Conservation (phyloP, 30 jellyfish, hydroid and myxozoan genomes). For the Morbakka virulenta region DNA sequence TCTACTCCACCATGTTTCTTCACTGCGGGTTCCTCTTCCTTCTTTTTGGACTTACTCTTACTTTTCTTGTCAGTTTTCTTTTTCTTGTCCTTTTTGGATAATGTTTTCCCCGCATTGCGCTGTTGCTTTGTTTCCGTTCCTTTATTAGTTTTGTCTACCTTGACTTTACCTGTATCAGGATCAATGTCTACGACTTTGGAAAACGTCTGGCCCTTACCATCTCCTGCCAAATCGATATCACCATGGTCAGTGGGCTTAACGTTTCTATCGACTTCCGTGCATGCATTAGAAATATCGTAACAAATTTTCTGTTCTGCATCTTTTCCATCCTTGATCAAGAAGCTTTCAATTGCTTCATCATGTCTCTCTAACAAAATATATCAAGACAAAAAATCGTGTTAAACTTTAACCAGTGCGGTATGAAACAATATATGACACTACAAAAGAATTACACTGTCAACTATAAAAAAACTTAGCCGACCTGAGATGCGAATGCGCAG, state of each 20-base stretch:
- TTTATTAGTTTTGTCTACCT: not conserved
- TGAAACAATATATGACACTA: not conserved
- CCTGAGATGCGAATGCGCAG: not conserved
- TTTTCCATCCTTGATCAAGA: constrained; percentile 30
- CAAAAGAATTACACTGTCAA: not conserved
- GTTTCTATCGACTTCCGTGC: constrained; percentile 66
- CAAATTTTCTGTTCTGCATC: constrained; percentile 58
- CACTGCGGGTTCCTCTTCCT: not conserved
- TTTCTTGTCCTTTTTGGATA: constrained; percentile 58
- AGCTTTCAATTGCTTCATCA: constrained; percentile 82
- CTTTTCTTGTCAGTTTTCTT: constrained; percentile 22
- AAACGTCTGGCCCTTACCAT: constrained; percentile 51
- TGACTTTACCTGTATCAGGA: constrained; percentile 52
- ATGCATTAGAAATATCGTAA: constrained; percentile 56
- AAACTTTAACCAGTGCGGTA: not conserved
- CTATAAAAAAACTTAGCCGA: not conserved
- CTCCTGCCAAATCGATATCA: constrained; percentile 61
- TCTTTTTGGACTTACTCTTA: constrained; percentile 11
- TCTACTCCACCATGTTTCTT: constrained; percentile 36
- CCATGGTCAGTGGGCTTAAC: constrained; percentile 45
- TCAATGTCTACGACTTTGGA: constrained; percentile 30
- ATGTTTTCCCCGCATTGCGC: constrained; percentile 58
- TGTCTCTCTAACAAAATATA: constrained; percentile 63
- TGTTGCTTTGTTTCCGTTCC: too few relatives aligned
- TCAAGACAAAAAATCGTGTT: not conserved